phyloP scores from a whole-genome alignment of 2,888 invertebrate genomes.

The Pseudococcus longispinus region DNA sequence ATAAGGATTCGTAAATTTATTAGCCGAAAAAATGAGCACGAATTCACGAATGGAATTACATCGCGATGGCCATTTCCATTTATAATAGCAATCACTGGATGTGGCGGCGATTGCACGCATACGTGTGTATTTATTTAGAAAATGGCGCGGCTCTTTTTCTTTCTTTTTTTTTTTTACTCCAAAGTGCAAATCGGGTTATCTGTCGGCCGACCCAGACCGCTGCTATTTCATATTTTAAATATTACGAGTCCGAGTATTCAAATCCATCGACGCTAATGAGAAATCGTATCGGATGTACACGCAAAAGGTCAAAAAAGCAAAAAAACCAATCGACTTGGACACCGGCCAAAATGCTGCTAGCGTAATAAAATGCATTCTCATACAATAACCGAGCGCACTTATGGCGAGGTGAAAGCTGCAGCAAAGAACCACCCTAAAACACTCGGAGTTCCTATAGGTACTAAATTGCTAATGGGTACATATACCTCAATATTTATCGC shows the following conservation, averaged over 20 bases:
- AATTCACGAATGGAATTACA: conserved; percentile 37
- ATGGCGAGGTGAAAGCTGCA: not conserved
- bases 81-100: conserved; percentile 1
- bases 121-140: not conserved
- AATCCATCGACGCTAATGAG: not conserved
- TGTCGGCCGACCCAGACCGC: not conserved
- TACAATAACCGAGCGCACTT: not conserved
- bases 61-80: conserved; percentile 17
- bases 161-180: not conserved
- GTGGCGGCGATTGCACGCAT: not conserved
- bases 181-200: conserved; percentile 19
- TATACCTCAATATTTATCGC: not conserved
- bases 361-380: conserved; percentile 25
- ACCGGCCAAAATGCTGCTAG: not conserved
- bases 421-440: conserved; percentile 3
- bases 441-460: not conserved
- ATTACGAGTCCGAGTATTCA: too few relatives aligned
- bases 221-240: conserved; percentile 22
- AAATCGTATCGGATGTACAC: conserved; percentile 15
- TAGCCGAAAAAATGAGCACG: conserved; percentile 29
- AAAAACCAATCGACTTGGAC: not conserved
- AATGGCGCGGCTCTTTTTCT: not conserved
- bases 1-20: conserved; percentile 41
- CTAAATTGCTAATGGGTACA: not conserved
- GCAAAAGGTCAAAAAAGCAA: conserved; percentile 17